A percentile compares a stretch with the other conserved stretches of the same genome.
Evolutionary conservation across 2,113 vertebrate species (phyloP).

Genomic region (Nestor notabilis): DNA sequence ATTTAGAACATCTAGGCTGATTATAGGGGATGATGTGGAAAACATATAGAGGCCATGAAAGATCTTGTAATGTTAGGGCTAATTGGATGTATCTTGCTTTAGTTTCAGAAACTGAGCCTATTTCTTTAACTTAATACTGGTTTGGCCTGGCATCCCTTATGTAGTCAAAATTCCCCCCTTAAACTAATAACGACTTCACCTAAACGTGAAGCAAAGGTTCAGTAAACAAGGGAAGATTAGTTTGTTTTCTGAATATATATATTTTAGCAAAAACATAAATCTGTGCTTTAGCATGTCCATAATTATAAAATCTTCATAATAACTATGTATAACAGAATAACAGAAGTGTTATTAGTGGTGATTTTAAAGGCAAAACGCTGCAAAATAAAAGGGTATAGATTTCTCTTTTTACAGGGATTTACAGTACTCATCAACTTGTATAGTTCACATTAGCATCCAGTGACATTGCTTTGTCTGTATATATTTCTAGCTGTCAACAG

Average conservation of each 20-base stretch:
- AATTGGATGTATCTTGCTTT: conserved; percentile 30
- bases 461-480: conserved; percentile 89
- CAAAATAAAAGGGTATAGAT: conserved; percentile 60
- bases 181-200: neutral
- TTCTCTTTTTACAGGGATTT: conserved; percentile 83
- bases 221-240: neutral
- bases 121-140: conserved; percentile 1
- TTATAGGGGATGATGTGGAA: conserved; percentile 29
- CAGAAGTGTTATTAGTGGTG: neutral
- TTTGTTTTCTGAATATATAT: neutral
- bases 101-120: neutral
- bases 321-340: conserved; percentile 28
- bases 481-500: conserved; percentile 95
- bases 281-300: conserved; percentile 2
- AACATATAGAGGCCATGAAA: conserved; percentile 30
- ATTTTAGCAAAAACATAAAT: neutral
- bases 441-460: conserved; percentile 93
- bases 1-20: neutral
- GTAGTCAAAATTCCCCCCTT: neutral
- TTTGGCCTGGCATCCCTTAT: neutral
- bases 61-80: neutral
- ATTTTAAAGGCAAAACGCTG: conserved; percentile 53
- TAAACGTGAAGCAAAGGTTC: neutral
- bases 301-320: conserved; percentile 62
- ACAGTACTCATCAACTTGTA: conserved; percentile 85